A percentile compares a stretch with the other conserved stretches of the same genome.
phyloP scores from a whole-genome alignment of 2,797 vertebrate genomes.

The Sebastes melanostomus region DNA sequence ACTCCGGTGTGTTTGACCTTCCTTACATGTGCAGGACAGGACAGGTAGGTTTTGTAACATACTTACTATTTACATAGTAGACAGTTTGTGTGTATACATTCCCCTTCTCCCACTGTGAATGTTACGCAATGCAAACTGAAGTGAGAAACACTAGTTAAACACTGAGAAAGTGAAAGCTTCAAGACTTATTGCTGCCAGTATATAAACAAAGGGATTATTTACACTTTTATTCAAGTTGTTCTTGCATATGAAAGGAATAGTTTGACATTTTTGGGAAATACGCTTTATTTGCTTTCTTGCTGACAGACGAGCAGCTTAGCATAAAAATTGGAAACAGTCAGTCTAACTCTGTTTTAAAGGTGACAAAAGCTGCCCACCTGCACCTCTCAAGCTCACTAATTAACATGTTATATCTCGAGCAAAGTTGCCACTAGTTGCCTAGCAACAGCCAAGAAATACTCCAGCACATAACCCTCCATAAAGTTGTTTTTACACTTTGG shows the following conservation, averaged over 20 bases:
- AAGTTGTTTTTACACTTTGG: background rate
- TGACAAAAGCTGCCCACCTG: background rate
- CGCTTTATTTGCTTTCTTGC: background rate
- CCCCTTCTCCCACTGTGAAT: background rate
- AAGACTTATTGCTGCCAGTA: background rate
- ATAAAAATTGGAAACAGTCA: background rate
- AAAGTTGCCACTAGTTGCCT: background rate
- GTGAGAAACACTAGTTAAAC: background rate
- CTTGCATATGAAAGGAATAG: background rate
- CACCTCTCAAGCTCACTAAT: background rate
- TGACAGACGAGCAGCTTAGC: background rate
- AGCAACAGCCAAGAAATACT: background rate
- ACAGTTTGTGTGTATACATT: background rate
- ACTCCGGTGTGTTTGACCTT: background rate
- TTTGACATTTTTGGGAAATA: background rate
- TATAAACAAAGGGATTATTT: background rate
- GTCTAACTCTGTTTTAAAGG: background rate
- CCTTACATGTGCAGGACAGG: background rate
- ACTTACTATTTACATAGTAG: constrained; percentile 4
- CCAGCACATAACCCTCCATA: background rate
- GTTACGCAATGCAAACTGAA: background rate
- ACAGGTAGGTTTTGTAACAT: background rate
- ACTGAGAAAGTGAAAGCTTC: background rate
- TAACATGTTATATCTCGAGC: background rate
- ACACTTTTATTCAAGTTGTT: background rate